Base-by-base conservation (phyloP, 2,888 invertebrate genomes). In the Argyresthia goedartella region DNA sequence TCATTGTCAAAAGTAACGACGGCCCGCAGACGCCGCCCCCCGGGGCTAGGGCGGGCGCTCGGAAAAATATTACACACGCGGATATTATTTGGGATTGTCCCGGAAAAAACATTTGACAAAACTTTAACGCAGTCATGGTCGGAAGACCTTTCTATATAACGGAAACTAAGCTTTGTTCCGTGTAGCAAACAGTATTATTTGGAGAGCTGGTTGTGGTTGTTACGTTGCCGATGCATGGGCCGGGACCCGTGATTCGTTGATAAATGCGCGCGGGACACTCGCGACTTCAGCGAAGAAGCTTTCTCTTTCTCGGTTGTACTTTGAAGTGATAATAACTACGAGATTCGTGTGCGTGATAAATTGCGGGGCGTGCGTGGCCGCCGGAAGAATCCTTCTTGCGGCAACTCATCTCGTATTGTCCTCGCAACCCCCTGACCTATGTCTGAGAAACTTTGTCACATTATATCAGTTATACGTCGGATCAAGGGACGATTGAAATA, bases 201-300 rank as follows among this genome's bases (percentile, higher is more conserved):
- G 61, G 61, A 60, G 60, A 60, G 53, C 57, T 56, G 59, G 57
- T 55, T 55, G 61, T 60, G 54, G 56, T 55, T 59, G 64, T 59
- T 59, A 57, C 60, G 60, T 58, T 59, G 60, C 66, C 65, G 66
- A 66, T 66, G 67, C 67, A 67, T 65, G 67, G 63, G 65, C 65
- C 60, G 64, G 63, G 65, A 65, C 68, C 69, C 71, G 73, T 74
- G 76, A 77, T 78, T 76, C 69, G 73, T 71, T 75, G 78, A 75
- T 73, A 75, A 76, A 77, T 72, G 69, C 67, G 69, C 56, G 59
- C 61, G 63, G 60, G 63, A 60, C 53, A 39, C 25, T 50, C 45
- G 35, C 33, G 44, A 48, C 49, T 48, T 54, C 25, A 52, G 53
- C 59, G 61, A 66, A 67, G 68, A 59, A 62, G 71, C 64, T 73